Percentiles rank a stretch among this genome's conserved stretches.
These are phyloP conservation scores for Lutraria rhynchaena DNA, from an alignment of 1,140 invertebrate species.

Conservation along the genomic window DNA sequence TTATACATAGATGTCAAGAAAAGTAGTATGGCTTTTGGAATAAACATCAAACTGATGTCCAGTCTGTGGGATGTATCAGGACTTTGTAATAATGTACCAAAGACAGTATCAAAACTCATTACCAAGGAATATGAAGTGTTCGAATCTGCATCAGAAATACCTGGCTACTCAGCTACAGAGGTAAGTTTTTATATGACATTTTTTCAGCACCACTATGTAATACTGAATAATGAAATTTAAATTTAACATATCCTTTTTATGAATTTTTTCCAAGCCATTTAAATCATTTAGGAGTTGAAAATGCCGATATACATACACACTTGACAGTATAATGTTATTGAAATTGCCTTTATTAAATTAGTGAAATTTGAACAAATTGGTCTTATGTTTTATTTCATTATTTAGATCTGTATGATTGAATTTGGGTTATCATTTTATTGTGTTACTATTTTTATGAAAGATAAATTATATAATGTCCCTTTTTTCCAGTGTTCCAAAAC, in stretches of 20 bases:
- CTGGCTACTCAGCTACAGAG: slow-evolving; percentile 9
- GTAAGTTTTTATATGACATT: slow-evolving; percentile 2
- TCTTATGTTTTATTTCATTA: no score
- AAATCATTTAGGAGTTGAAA: not conserved
- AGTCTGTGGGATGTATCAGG: slow-evolving; percentile 9
- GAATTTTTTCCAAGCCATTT: not conserved
- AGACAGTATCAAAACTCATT: not conserved
- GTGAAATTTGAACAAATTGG: no score
- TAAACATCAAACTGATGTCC: slow-evolving; percentile 2
- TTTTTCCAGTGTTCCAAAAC: slow-evolving; percentile 24
- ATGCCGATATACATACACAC: not conserved
- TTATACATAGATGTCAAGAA: slow-evolving; percentile 20
- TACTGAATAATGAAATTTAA: not conserved
- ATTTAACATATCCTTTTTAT: not conserved
- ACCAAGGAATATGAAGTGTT: slow-evolving; percentile 34
- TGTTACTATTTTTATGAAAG: no score
- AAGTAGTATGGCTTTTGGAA: slow-evolving; percentile 11
- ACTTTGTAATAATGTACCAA: slow-evolving; percentile 40
- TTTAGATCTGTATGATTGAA: no score
- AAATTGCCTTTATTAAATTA: not conserved
- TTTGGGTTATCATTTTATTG: no score
- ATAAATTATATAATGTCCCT: no score
- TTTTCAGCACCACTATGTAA: not conserved
- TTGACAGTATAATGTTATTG: not conserved
- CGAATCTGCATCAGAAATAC: not conserved